These are phyloP conservation scores for Trialeurodes vaporariorum DNA, from an alignment of 1,140 invertebrate species.

Conservation along the genomic window DNA sequence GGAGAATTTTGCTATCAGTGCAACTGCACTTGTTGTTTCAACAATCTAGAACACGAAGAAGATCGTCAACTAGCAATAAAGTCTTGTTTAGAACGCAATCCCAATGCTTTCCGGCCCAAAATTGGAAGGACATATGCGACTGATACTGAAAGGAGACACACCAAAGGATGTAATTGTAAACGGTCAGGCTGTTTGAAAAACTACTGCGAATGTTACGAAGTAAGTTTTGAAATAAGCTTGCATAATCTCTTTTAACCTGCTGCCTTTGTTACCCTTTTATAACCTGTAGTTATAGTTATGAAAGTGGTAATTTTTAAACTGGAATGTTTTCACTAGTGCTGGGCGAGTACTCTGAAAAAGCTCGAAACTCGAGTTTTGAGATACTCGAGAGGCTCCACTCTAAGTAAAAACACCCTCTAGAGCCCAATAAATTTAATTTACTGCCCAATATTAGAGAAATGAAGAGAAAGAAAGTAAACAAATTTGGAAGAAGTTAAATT, in stretches of 20 bases:
- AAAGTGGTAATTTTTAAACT: background rate
- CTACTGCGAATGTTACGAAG: constrained; percentile 99
- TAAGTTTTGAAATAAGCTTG: constrained; percentile 30
- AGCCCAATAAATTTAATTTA: too few species aligned
- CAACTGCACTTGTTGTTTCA: constrained; percentile 96
- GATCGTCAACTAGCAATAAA: constrained; percentile 87
- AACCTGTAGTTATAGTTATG: constrained; percentile 2
- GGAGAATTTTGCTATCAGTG: constrained; percentile 98
- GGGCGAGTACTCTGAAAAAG: background rate
- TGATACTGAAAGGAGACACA: constrained; percentile 68
- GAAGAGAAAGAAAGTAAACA: too few species aligned
- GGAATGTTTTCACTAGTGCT: too few species aligned
- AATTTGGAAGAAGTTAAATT: too few species aligned
- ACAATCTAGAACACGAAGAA: constrained; percentile 93
- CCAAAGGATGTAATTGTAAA: constrained; percentile 99
- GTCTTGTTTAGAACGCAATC: constrained; percentile 86
- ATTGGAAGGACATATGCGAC: constrained; percentile 74
- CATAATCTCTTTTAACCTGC: constrained; percentile 11
- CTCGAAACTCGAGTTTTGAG: too few species aligned
- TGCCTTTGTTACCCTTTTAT: background rate
- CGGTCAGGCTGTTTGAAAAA: constrained; percentile 97
- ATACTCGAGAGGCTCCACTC: too few species aligned
- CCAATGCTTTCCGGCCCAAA: constrained; percentile 92
- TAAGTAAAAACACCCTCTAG: too few species aligned
- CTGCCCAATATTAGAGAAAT: too few species aligned